Percentiles rank a stretch among this genome's conserved stretches.
These are phyloP conservation scores for Cinclus mexicanus DNA, from an alignment of 2,113 vertebrate genomes.

Conservation along the genomic window DNA sequence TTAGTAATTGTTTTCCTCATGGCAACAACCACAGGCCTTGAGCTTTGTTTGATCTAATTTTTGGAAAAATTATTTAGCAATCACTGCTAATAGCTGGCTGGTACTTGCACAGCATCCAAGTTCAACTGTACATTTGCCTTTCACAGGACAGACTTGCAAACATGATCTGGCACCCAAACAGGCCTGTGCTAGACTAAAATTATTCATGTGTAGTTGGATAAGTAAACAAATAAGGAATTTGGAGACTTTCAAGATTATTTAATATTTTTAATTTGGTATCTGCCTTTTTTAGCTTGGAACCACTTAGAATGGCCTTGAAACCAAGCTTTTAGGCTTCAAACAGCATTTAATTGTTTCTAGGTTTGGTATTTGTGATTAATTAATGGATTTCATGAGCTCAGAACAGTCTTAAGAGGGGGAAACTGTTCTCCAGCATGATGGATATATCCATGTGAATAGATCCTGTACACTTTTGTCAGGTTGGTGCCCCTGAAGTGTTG, in stretches of 20 bases:
- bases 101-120: background rate
- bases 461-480: background rate
- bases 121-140: conserved; percentile 31
- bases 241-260: conserved; percentile 9
- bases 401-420: background rate
- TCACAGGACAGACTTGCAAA: conserved; percentile 59
- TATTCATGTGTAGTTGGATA: conserved; percentile 54
- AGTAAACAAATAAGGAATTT: conserved; percentile 72
- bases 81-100: conserved; percentile 12
- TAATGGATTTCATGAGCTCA: background rate
- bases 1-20: background rate
- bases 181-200: conserved; percentile 64
- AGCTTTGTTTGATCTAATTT: conserved; percentile 18
- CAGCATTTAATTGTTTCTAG: background rate
- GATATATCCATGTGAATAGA: background rate
- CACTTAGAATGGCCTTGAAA: background rate
- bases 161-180: conserved; percentile 57
- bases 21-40: background rate
- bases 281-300: background rate
- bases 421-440: background rate
- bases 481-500: background rate
- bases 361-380: background rate
- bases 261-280: background rate
- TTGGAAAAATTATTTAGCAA: background rate
- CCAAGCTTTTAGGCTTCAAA: background rate